Percentiles rank a stretch among this genome's conserved stretches.
These are phyloP conservation scores for Drosophila paucipuncta DNA, from an alignment of 2,888 invertebrate genomes.

Conservation along the genomic window DNA sequence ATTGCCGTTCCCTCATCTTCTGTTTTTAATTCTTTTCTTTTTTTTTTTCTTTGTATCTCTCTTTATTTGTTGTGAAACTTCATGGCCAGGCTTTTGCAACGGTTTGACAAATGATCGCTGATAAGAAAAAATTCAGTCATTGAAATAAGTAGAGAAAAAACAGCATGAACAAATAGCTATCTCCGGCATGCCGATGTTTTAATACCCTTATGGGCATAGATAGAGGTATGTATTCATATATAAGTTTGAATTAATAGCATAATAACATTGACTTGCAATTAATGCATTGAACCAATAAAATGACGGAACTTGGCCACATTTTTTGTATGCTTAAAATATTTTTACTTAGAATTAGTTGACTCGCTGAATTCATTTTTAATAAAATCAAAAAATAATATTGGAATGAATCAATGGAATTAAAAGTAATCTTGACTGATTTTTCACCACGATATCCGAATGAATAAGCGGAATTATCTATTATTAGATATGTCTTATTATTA, in stretches of 20 bases:
- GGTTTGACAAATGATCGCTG: constrained; percentile 65
- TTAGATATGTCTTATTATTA: neutral
- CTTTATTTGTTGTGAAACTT: constrained; percentile 16
- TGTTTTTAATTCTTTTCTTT: neutral
- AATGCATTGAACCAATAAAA: neutral
- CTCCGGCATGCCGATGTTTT: neutral
- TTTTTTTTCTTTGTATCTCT: neutral
- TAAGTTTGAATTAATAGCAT: neutral
- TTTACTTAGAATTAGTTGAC: neutral
- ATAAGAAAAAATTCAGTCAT: constrained; percentile 46
- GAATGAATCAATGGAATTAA: neutral
- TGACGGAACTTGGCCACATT: neutral
- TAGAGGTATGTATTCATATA: neutral
- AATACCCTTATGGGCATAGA: constrained; percentile 1
- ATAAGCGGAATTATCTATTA: neutral
- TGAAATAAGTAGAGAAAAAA: constrained; percentile 17
- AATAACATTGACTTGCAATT: neutral
- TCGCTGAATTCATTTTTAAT: neutral
- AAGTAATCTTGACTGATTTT: neutral
- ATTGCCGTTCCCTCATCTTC: constrained; percentile 34
- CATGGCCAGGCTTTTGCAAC: constrained; percentile 22
- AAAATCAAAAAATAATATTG: neutral
- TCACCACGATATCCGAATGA: neutral
- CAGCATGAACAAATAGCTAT: neutral
- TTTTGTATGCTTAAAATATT: neutral